Evolutionary conservation across 2,113 vertebrate genomes (phyloP), one percentile per base, ranked within the genome.

Genomic region (Kobus ellipsiprymnus): DNA sequence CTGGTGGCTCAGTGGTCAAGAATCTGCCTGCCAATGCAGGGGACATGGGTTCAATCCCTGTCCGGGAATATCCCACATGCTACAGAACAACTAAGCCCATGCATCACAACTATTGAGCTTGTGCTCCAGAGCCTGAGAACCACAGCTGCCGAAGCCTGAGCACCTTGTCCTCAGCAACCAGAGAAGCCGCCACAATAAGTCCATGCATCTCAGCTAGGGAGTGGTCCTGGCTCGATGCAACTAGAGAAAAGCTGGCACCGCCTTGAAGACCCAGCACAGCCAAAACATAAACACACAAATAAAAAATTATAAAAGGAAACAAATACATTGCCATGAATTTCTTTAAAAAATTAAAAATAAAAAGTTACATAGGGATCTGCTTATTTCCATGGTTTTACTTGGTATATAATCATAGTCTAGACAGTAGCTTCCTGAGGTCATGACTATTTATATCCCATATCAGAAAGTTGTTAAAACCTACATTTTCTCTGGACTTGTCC

Each of bases 201-300:
- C n/a, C 36, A 23, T 5, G 0, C 2, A 2, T 40, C 67, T 74
- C n/a, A 71, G 2, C 19, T 3, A 74, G 9, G 11, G 5, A 74
- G 67, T 6, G 5, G 2, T 23, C n/a, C 67, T 74, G n/a, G 36
- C 67, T 40, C 0, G 5, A 40, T 12, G n/a, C n/a, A 40, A 5
- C n/a, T 13, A 40, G 10, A 23, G n/a, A 40, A 74, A 25, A 40
- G 5, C 19, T 13, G 2, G 0, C n/a, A 23, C 10, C 0, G 2
- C 19, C 67, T 74, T 0, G 1, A 74, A 40, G 67, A 74, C n/a
- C n/a, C 36, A 2, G 67, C n/a, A 25, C 9, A 40, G 67, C 67
- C 19, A 40, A 74, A 71, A 74, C 19, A 6, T 13, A 74, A 23
- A 23, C 67, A 74, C 67, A 6, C 67, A 40, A 13, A 25, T 3